These are phyloP conservation scores for Penaeus chinensis DNA, from an alignment of 1,140 invertebrate genomes.

Conservation along the genomic window DNA sequence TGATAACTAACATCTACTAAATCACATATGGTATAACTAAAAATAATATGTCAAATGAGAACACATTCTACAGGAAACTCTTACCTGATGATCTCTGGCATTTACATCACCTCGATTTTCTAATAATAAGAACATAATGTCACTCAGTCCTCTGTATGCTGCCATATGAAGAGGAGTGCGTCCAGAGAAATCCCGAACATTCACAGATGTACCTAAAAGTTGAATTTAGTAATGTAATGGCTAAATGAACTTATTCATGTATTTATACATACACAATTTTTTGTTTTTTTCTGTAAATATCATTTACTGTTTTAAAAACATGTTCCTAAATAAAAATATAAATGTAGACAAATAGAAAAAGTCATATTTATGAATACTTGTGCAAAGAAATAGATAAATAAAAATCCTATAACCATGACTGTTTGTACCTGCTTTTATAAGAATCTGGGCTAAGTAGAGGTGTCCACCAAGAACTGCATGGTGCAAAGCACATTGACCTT, in stretches of 20 bases:
- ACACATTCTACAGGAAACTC: neutral
- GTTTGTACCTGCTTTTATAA: conserved; percentile 46
- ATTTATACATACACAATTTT: too few species aligned
- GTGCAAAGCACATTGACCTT: conserved; percentile 55
- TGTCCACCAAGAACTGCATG: conserved; percentile 49
- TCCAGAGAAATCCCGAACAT: conserved; percentile 48
- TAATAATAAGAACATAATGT: conserved; percentile 49
- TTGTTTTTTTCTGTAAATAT: too few species aligned
- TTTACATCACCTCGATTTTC: conserved; percentile 55
- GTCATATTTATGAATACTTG: too few species aligned
- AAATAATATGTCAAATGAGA: neutral
- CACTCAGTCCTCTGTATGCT: conserved; percentile 45
- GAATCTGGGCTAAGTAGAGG: conserved; percentile 48
- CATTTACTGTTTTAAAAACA: too few species aligned
- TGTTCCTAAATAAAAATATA: too few species aligned
- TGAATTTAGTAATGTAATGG: too few species aligned
- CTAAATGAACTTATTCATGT: too few species aligned
- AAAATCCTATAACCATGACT: neutral
- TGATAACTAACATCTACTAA: too few species aligned
- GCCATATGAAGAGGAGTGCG: conserved; percentile 53
- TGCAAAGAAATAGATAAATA: neutral
- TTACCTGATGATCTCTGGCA: conserved; percentile 46
- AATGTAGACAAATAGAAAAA: too few species aligned
- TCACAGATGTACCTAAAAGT: conserved; percentile 48
- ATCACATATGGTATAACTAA: too few species aligned